phyloP scores from a whole-genome alignment of 2,113 vertebrate species.

The Cyprinodon tularosa region DNA sequence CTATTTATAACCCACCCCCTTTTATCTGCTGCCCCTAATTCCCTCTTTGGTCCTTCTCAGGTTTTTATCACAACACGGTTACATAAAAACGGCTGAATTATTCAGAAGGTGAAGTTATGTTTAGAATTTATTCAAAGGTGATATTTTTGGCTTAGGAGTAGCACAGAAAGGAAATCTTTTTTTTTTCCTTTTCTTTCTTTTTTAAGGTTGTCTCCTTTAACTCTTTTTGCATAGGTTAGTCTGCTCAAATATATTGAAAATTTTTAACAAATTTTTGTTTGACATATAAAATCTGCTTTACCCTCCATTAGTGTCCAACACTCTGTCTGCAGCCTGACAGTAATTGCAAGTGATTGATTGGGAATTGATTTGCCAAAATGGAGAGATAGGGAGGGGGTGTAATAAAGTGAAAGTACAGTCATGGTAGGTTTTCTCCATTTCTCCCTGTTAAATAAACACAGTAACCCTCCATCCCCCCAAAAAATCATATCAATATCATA shows the following conservation, averaged over 20 bases:
- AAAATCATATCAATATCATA: no score
- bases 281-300: slow-evolving; percentile 25
- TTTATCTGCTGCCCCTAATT: slow-evolving; percentile 59
- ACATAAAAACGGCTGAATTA: slow-evolving; percentile 58
- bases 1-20: slow-evolving; percentile 74
- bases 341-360: slow-evolving; percentile 57
- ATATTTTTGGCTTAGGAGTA: slow-evolving; percentile 41
- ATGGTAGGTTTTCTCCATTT: slow-evolving; percentile 44
- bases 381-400: slow-evolving; percentile 11
- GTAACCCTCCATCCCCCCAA: slow-evolving; percentile 13
- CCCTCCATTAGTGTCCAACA: slow-evolving; percentile 6
- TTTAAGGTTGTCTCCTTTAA: background rate
- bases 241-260: background rate
- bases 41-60: slow-evolving; percentile 47
- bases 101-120: slow-evolving; percentile 39
- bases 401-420: slow-evolving; percentile 2
- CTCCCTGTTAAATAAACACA: slow-evolving; percentile 57
- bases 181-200: no score
- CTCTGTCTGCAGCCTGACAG: slow-evolving; percentile 9
- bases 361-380: slow-evolving; percentile 52
- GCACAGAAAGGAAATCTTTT: background rate
- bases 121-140: slow-evolving; percentile 23
- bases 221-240: background rate
- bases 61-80: slow-evolving; percentile 62
- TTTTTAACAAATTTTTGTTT: slow-evolving; percentile 20